A percentile compares a stretch with the other conserved stretches of the same genome.
These are phyloP conservation scores for Hypsopygia costalis DNA, from an alignment of 2,888 invertebrate species.

Conservation along the genomic window DNA sequence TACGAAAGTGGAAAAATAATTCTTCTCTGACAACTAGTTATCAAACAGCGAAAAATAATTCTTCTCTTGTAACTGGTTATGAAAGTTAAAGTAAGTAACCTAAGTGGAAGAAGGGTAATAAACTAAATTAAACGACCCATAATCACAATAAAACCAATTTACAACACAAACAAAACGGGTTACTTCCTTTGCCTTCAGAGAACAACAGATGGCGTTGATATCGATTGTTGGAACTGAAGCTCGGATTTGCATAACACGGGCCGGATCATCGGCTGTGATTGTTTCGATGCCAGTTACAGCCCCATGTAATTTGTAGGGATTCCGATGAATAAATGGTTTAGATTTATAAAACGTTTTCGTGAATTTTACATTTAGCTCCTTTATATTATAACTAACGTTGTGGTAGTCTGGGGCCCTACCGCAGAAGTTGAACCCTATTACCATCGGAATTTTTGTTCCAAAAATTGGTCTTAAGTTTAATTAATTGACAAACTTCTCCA, in stretches of 20 bases:
- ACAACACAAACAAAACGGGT: slow-evolving; percentile 36
- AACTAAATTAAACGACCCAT: slow-evolving; percentile 8
- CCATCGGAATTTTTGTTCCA: no score
- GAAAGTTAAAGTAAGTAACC: no score
- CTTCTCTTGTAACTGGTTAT: no score
- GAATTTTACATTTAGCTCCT: slow-evolving; percentile 14
- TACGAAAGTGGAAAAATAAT: no score
- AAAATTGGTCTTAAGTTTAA: no score
- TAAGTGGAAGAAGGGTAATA: no score
- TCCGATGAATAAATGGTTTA: slow-evolving; percentile 56
- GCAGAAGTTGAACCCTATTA: no score
- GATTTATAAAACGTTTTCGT: slow-evolving; percentile 42
- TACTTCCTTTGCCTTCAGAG: slow-evolving; percentile 33
- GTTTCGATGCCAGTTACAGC: slow-evolving; percentile 66
- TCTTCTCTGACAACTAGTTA: no score
- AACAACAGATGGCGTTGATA: slow-evolving; percentile 49
- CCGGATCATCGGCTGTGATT: slow-evolving; percentile 70
- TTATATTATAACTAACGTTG: no score
- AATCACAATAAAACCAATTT: slow-evolving; percentile 38
- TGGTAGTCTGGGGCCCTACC: no score
- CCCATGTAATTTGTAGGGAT: slow-evolving; percentile 69
- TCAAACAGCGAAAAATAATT: no score
- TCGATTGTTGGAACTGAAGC: slow-evolving; percentile 62
- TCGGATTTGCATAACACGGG: slow-evolving; percentile 71
- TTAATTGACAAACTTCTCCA: no score